Evolutionary conservation across 2,113 vertebrate species (phyloP), one percentile per base, ranked within the genome.

Genomic region (Marmota flaviventris): DNA sequence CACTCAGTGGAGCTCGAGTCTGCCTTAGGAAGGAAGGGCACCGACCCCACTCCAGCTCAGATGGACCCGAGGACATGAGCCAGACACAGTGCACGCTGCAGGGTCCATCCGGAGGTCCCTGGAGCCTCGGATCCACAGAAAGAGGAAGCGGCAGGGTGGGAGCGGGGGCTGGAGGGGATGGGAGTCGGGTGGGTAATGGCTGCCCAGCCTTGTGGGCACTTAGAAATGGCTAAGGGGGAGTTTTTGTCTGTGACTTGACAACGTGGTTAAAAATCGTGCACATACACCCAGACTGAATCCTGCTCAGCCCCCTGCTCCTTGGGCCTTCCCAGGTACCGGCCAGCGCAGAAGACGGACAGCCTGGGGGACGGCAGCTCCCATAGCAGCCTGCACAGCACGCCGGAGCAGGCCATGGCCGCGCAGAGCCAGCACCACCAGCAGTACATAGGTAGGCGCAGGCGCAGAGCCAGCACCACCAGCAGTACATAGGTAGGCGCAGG

Each of bases 401-500:
- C 99, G 0, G 99, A 99, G 98, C 99, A 99, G 91, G 99, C 99
- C 0, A 98, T 99, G 56, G 99, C 99, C 0, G 99, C 99, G 13
- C 99, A 99, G 96, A 99, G 99, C 96, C 99, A 99, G 85, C 99
- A 99, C 77, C 99, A 99, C 98, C 99, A 99, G 98, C 99, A 99
- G 95, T 99, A 99, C 98, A 99, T 99, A 48, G 99, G 99, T 99
- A 98, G 99, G 98, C 48, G 48, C 48, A 51, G 45, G 99, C 99
- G 13, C 99, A 99, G 96, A 99, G 99, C 96, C 99, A 99, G 85
- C 99, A 99, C 77, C 99, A 99, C 98, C 99, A 99, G 98, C 99
- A 99, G 95, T 99, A 99, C 98, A 99, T 99, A 48, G 99, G 99
- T 99, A 98, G 99, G 98, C 48, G 48, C 48, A 51, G 39, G 10